Base-by-base conservation (phyloP, 2,797 vertebrate species). In the Petrocephalus sullivani region DNA sequence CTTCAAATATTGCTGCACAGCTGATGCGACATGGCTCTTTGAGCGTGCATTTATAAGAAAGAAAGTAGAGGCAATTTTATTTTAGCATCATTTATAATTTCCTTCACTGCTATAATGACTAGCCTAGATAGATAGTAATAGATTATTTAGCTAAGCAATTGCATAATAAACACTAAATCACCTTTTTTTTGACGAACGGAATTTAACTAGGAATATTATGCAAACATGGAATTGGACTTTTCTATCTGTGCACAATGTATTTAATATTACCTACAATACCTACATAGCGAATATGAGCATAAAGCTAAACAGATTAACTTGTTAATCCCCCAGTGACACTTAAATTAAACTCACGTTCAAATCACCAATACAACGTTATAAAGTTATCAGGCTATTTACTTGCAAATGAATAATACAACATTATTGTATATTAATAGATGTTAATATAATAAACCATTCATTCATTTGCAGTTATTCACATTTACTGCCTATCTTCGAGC, bases 1-100 rank as follows among this genome's bases (percentile, higher is more conserved):
- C 23, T 93, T 92, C 78, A 96, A 53, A 64, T 95, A 92, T 92
- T 94, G 93, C 89, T 37, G 92, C 58, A 96, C 93, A n/a, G 95
- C 91, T 87, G 61, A 95, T 2, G 90, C 90, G 87, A 96, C 87
- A 75, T 93, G 95, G 89, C 82, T 82, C 96, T 96, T 89, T 87
- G 71, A 56, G 91, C 5, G 41, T 91, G 51, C 89, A 4, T 33
- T 71, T 54, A 16, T 49, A 37, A 46, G 2, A 88, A 49, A 75
- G n/a, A 57, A 58, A 87, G 16, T 37, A 46, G 16, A 4, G 8
- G 41, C 5, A 81, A 81, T 14, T 21, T 49, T n/a, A 41, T 81
- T 46, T 21, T 19, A 81, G 19, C 46, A 51, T 46, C 41, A 81
- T 81, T 46, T 81, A 51, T 49, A 81, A 41, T n/a, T 81, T 81